Evolutionary conservation across 2,113 vertebrate species (phyloP).

Genomic region (Prunella fulvescens): DNA sequence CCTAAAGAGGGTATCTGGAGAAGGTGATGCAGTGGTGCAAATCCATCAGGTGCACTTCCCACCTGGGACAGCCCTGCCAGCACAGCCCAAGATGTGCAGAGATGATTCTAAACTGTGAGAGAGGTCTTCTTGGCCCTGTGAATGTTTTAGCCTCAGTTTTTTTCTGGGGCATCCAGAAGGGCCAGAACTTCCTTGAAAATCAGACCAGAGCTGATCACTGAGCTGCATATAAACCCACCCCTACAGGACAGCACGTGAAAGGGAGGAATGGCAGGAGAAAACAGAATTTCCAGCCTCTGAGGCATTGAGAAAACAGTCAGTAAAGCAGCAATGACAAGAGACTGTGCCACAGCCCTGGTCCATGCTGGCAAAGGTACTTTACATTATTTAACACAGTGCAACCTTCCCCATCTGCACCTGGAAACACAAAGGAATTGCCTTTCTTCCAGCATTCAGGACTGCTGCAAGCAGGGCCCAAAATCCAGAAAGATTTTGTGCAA

Average conservation of each 20-base stretch:
- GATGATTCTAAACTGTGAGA: background rate
- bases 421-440: background rate
- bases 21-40: background rate
- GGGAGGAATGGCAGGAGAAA: background rate
- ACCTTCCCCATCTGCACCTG: background rate
- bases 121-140: background rate
- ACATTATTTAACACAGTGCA: background rate
- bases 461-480: background rate
- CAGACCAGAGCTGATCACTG: background rate
- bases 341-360: background rate
- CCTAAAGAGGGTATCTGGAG: background rate
- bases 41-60: background rate
- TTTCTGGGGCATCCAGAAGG: background rate
- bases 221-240: background rate
- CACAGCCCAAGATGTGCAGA: background rate
- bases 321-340: background rate
- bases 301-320: background rate
- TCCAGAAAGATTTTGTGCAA: background rate
- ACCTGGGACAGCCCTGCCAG: background rate
- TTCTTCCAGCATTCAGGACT: background rate
- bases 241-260: rapidly evolving
- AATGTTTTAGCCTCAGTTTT: background rate
- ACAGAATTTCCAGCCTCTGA: background rate
- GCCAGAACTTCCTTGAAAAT: background rate
- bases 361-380: background rate